Conservation (phyloP, 1,140 invertebrate species). For the Ceratina calcarata region DNA sequence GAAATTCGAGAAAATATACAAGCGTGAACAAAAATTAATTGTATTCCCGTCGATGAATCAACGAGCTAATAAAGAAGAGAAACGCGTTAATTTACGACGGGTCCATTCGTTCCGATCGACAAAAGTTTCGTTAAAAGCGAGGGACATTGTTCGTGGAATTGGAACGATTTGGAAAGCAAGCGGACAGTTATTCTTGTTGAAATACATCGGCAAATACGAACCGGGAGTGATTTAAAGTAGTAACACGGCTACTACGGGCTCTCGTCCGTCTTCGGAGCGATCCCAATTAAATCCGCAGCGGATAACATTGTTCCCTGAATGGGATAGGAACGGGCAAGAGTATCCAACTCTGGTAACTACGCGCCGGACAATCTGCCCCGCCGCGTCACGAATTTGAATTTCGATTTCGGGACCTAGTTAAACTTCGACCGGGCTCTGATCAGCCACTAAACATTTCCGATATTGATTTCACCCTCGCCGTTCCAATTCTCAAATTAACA, state of each 20-base stretch:
- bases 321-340: slow-evolving; percentile 22
- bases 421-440: background rate
- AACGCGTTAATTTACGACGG: background rate
- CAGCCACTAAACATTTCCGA: background rate
- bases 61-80: background rate
- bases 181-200: background rate
- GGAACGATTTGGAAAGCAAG: background rate
- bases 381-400: slow-evolving; percentile 14
- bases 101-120: background rate
- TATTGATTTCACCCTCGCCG: background rate
- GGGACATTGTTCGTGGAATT: background rate
- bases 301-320: slow-evolving; percentile 31
- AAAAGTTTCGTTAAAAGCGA: background rate
- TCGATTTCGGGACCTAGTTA: background rate
- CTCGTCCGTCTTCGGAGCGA: slow-evolving; percentile 6
- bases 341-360: slow-evolving; percentile 28
- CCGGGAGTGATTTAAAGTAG: slow-evolving; percentile 19
- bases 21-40: no score
- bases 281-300: slow-evolving; percentile 43
- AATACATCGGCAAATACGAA: background rate
- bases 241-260: background rate
- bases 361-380: slow-evolving; percentile 18
- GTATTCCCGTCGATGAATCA: background rate
- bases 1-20: no score
- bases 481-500: background rate